These are phyloP conservation scores for Slavum lentiscoides DNA, from an alignment of 2,888 invertebrate genomes.

Conservation along the genomic window DNA sequence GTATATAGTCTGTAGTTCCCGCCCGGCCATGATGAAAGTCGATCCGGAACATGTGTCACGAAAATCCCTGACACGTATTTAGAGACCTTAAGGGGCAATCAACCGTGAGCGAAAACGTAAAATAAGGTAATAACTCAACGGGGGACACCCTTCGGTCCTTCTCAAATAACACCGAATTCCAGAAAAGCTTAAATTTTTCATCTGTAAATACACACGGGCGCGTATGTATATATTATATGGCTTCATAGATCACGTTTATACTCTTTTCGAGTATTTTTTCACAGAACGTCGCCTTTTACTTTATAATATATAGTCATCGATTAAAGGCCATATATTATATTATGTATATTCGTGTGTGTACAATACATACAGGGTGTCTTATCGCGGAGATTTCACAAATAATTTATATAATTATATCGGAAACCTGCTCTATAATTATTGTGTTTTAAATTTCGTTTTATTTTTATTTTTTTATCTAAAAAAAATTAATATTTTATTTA, in stretches of 20 bases:
- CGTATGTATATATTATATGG: not conserved
- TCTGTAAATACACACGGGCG: not conserved
- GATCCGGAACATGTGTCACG: conserved; percentile 38
- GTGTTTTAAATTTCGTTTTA: no score
- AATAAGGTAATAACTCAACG: conserved; percentile 40
- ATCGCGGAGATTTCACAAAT: no score
- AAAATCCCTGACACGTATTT: not conserved
- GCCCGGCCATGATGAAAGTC: conserved; percentile 14
- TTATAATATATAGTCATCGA: not conserved
- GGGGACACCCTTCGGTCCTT: not conserved
- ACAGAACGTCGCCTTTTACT: not conserved
- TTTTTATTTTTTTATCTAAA: no score
- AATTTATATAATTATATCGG: no score
- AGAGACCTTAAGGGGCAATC: conserved; percentile 3
- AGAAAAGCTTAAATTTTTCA: conserved; percentile 17
- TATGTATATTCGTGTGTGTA: not conserved
- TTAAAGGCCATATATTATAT: not conserved
- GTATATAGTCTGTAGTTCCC: not conserved
- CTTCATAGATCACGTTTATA: not conserved
- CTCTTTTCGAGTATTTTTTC: not conserved
- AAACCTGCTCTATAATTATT: no score
- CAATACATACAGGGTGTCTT: no score
- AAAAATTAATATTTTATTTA: no score
- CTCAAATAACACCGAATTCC: conserved; percentile 42
- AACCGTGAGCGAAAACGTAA: conserved; percentile 6